These are phyloP conservation scores for Laticauda laticaudata DNA, from an alignment of 2,113 vertebrate species.

Conservation along the genomic window DNA sequence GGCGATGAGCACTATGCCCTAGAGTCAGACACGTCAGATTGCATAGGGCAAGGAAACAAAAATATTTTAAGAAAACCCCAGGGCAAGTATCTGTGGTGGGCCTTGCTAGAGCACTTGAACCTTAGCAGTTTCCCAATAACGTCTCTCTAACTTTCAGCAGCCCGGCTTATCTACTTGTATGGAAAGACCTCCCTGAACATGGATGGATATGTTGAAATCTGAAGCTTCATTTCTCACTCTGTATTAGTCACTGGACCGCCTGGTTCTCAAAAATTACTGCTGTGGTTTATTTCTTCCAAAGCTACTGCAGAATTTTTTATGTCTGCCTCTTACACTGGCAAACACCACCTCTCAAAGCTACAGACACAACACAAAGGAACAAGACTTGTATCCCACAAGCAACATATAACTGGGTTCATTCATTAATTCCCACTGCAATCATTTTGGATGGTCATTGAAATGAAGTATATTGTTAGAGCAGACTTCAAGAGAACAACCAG, in stretches of 20 bases:
- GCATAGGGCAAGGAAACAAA: background rate
- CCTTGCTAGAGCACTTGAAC: background rate
- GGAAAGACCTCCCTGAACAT: background rate
- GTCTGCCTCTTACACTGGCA: slow-evolving; percentile 5
- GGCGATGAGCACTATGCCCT: background rate
- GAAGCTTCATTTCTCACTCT: background rate
- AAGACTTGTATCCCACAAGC: slow-evolving; percentile 60
- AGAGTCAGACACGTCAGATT: background rate
- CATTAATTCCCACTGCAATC: slow-evolving; percentile 52
- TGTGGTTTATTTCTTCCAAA: slow-evolving; percentile 9
- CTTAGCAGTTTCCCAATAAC: background rate
- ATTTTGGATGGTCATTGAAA: slow-evolving; percentile 49
- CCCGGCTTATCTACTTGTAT: background rate
- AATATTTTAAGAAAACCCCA: background rate
- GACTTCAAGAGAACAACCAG: slow-evolving; percentile 63
- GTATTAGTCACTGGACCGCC: background rate
- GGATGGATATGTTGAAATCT: background rate
- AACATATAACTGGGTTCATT: slow-evolving; percentile 46
- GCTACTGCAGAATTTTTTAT: background rate
- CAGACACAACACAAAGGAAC: slow-evolving; percentile 66
- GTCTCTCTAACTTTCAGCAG: background rate
- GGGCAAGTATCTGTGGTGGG: background rate
- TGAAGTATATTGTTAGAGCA: slow-evolving; percentile 58
- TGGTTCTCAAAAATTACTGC: background rate
- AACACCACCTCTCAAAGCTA: slow-evolving; percentile 17